phyloP scores from a whole-genome alignment of 2,797 vertebrate genomes.

The Spinus pinus region DNA sequence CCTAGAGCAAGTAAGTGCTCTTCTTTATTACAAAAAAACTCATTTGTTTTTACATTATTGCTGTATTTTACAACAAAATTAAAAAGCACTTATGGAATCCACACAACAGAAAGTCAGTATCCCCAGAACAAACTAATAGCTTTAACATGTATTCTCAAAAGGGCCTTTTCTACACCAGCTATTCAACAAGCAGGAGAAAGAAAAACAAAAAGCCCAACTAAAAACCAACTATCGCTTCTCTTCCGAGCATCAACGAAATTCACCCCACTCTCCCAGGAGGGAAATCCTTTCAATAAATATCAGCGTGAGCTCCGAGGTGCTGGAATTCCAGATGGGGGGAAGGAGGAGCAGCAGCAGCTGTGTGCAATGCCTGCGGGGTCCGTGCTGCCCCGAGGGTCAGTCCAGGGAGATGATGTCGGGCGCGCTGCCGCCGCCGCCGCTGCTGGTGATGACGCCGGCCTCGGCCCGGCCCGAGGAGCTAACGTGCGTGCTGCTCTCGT shows the following conservation, averaged over 20 bases:
- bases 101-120: conserved; percentile 27
- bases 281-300: conserved; percentile 74
- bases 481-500: conserved; percentile 80
- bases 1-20: conserved; percentile 59
- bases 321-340: not conserved
- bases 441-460: conserved; percentile 82
- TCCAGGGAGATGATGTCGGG: conserved; percentile 93
- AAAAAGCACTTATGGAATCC: conserved; percentile 38
- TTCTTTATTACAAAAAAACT: conserved; percentile 20
- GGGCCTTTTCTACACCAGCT: not conserved
- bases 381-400: conserved; percentile 66
- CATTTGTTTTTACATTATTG: conserved; percentile 73
- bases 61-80: conserved; percentile 65
- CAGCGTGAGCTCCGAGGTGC: conserved; percentile 31
- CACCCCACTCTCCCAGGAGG: not conserved
- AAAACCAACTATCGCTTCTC: not conserved
- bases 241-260: conserved; percentile 13
- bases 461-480: conserved; percentile 80
- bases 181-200: not conserved
- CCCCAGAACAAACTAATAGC: conserved; percentile 10
- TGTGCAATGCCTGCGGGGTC: conserved; percentile 33
- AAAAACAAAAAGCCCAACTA: too few relatives aligned
- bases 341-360: conserved; percentile 29
- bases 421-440: conserved; percentile 68
- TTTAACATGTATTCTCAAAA: not conserved